Base-by-base conservation (phyloP, 64 coral and sea anemone species). In the Acropora yongei region DNA sequence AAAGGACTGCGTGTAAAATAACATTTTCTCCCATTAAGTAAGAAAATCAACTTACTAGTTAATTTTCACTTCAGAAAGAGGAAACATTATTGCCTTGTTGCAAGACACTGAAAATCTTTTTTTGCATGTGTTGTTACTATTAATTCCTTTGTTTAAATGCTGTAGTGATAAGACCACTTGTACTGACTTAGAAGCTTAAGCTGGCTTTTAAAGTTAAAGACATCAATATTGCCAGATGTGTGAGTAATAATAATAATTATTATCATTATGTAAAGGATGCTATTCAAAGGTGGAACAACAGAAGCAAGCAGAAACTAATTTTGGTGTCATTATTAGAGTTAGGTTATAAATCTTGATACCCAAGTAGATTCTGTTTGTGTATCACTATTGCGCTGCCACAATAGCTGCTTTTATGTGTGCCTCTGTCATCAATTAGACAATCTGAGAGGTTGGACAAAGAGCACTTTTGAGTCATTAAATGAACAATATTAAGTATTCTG, bases 191-290 rank as follows among this genome's bases (percentile, higher is more conserved):
- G 41, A 57, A 67, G 60, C 45, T 68, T 83, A 46, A 60, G 14
- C 61, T 83, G 80, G 61, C 80, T 83, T 83, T 65, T 68, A 1
- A 18, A 83, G 39, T 85, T 85, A 46, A 85, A 20, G 44, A 48
- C 44, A 41, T 68, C 8, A 42, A 61, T 63, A 41, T 65, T 1
- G 12, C 10, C 79, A 82, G 49, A 49, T 67, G 57, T 44, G 30
- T 14, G 2, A 1, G 0, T 2, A 17, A 47, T 45, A 68, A 45
- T 14, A 46, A 44, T 46, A 67, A 45, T 2, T 72, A 10, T 71
- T 78, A 13, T 48, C 18, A 18, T 1, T 48, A 14, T 78, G 7
- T 16, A 44, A 16, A 14, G 44, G 44, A 18, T 45, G 44, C 30
- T 78, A 44, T 44, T 47, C 75, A 47, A 50, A 48, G 40, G 14